Base-by-base conservation (phyloP, 2,888 invertebrate species). In the Parasteatoda lunata region DNA sequence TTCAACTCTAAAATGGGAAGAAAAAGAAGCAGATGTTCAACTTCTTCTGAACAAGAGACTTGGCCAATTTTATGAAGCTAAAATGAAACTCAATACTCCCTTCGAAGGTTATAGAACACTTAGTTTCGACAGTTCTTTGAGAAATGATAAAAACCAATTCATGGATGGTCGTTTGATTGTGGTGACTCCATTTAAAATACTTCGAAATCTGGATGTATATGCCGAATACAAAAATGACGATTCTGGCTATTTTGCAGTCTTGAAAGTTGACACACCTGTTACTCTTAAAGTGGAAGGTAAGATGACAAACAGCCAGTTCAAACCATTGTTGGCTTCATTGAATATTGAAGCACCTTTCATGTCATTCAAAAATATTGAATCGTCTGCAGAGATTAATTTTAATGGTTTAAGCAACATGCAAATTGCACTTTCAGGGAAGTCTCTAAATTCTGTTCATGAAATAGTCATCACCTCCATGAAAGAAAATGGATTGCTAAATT, bases 271-370 rank as follows among this genome's bases (percentile, higher is more conserved):
- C 6, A 84, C 84, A 3, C 84, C 88, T 3, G n/a, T 68, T 8
- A 80, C 59, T 7, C 7, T 84, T 1, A 75, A 48, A 4, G 48
- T 84, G 11, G 64, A 68, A 66, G 88, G 83, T 4, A 70, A 76
- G 47, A 6, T 88, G 13, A 51, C 77, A 47, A 83, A 88, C 66
- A 77, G 71, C n/a, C 78, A 79, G 11, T 86, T 86, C 64, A 45
- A 64, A n/a, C 88, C 88, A 4, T 75, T 88, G 49, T 15, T 52
- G 45, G 77, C 76, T 11, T 52, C 76, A 5, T 11, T 88, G 6
- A 59, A 84, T 15, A 75, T 88, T 11, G 79, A 84, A 7, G 88
- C 84, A 69, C 88, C 88, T 8, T 84, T 78, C 70, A 49, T 68
- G 45, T 66, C 84, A 9, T 78, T 84, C 66, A 68, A 66, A 52